Conservation (phyloP, 2,888 invertebrate species). For the Chaitophorus viminalis region DNA sequence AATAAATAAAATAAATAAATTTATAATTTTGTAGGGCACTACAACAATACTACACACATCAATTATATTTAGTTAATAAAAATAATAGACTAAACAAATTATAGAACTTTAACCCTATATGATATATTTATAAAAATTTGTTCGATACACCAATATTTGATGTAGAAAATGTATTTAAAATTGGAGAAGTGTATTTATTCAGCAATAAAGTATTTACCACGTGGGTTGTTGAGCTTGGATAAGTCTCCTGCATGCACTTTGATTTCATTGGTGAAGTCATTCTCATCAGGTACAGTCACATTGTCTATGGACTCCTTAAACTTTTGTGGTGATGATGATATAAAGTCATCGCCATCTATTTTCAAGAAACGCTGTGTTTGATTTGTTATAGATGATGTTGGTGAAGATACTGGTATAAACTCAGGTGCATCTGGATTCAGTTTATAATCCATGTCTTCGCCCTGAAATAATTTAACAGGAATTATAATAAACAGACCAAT, state of each 20-base stretch:
- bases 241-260: conserved; percentile 52
- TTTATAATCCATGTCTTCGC: conserved; percentile 78
- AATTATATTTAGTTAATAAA: not conserved
- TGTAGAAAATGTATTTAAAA: not conserved
- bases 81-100: not conserved
- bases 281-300: conserved; percentile 71
- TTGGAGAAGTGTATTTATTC: not conserved
- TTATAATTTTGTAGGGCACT: not conserved
- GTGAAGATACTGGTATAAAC: conserved; percentile 78
- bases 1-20: too few relatives aligned
- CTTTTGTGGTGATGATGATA: conserved; percentile 80
- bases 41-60: not conserved
- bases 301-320: conserved; percentile 73
- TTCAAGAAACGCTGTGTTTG: conserved; percentile 17
- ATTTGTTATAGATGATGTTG: conserved; percentile 65
- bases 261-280: conserved; percentile 76
- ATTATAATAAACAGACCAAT: conserved; percentile 10
- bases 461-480: conserved; percentile 63
- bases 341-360: conserved; percentile 67
- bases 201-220: conserved; percentile 6
- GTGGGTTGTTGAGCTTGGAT: conserved; percentile 23
- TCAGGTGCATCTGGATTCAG: conserved; percentile 88
- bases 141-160: not conserved
- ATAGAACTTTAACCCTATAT: not conserved
- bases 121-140: not conserved